These are phyloP conservation scores for Cynaeus angustus DNA, from an alignment of 2,888 invertebrate genomes.

Conservation along the genomic window DNA sequence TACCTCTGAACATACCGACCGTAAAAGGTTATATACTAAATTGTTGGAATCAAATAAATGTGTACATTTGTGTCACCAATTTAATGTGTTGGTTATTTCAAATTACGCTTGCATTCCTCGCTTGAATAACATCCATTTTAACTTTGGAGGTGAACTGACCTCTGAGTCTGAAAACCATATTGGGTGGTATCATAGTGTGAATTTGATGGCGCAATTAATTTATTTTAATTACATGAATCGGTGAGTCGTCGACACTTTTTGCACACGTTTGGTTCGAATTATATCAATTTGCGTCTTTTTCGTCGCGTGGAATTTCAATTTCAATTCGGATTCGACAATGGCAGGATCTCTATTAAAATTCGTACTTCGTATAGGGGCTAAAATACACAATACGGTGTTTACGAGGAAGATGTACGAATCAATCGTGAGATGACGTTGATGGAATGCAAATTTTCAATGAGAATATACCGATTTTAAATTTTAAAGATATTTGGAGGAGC, in stretches of 20 bases:
- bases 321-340: constrained; percentile 2
- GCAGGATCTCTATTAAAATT: constrained; percentile 31
- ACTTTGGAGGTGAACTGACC: constrained; percentile 7
- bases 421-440: neutral
- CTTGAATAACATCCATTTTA: neutral
- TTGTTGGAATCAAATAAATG: constrained; percentile 1
- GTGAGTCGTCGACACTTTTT: constrained; percentile 13
- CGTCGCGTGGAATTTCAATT: constrained; percentile 29
- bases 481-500: too few species aligned
- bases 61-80: constrained; percentile 6
- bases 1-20: constrained; percentile 6
- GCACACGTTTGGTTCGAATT: neutral
- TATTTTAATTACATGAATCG: too few species aligned
- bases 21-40: constrained; percentile 5
- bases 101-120: constrained; percentile 4
- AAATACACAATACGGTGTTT: constrained; percentile 29
- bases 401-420: constrained; percentile 19
- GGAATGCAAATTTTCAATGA: constrained; percentile 2
- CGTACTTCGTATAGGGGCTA: constrained; percentile 19
- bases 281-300: constrained; percentile 12
- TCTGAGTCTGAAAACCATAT: constrained; percentile 1
- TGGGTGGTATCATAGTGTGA: constrained; percentile 5
- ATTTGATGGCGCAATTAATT: neutral
- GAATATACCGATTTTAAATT: too few species aligned
- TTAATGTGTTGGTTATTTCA: constrained; percentile 6